Percentiles rank a stretch among this genome's conserved stretches.
phyloP scores from a whole-genome alignment of 2,797 vertebrate genomes.

The Brachyalestes nurse region DNA sequence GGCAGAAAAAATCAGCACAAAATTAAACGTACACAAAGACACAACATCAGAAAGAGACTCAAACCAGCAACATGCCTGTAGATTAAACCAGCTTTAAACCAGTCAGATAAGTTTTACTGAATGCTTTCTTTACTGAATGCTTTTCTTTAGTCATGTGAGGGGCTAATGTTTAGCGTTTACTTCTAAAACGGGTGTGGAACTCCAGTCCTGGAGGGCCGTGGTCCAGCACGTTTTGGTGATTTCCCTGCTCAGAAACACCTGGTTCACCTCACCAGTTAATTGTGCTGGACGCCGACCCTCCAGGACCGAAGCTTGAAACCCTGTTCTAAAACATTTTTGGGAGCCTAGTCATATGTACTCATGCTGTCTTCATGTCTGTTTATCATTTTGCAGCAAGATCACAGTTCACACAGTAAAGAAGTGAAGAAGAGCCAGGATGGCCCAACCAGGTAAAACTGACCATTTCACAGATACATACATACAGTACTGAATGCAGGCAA shows the following conservation, averaged over 20 bases:
- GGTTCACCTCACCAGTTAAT: too few species aligned
- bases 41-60: background rate
- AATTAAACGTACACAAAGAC: background rate
- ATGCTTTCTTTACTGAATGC: background rate
- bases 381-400: constrained; percentile 58
- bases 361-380: background rate
- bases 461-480: background rate
- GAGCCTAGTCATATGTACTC: background rate
- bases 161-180: background rate
- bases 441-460: constrained; percentile 63
- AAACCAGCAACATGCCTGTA: background rate
- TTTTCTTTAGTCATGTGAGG: background rate
- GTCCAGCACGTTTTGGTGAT: too few species aligned
- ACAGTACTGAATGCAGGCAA: too few species aligned
- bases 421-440: constrained; percentile 43
- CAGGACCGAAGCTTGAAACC: too few species aligned
- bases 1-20: background rate
- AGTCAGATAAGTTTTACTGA: background rate
- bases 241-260: too few species aligned
- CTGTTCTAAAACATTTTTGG: background rate
- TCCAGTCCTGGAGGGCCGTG: too few species aligned
- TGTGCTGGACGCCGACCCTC: too few species aligned
- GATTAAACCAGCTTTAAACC: background rate
- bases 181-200: too few species aligned
- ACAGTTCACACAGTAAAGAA: constrained; percentile 46